A percentile compares a stretch with the other conserved stretches of the same genome.
These are phyloP conservation scores for Hyppa rectilinea DNA, from an alignment of 2,888 invertebrate species.

Conservation along the genomic window DNA sequence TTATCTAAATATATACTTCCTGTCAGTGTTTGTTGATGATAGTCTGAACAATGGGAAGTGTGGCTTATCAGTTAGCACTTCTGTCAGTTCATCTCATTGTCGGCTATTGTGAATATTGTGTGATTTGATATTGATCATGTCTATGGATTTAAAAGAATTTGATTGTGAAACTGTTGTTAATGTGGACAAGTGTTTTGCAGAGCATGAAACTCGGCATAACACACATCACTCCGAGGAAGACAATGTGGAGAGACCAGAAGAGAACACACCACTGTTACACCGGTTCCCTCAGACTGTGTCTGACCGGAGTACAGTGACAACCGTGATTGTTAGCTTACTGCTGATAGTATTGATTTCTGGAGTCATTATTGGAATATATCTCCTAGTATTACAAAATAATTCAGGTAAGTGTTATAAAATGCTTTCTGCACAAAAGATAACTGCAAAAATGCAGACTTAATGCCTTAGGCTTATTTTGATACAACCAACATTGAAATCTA, in stretches of 20 bases:
- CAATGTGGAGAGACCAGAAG: constrained; percentile 55
- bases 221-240: constrained; percentile 69
- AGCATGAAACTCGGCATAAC: constrained; percentile 81
- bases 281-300: constrained; percentile 68
- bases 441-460: too few relatives aligned
- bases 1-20: constrained; percentile 56
- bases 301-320: constrained; percentile 67
- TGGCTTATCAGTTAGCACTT: constrained; percentile 47
- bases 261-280: constrained; percentile 78
- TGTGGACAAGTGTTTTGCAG: constrained; percentile 67
- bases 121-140: constrained; percentile 9
- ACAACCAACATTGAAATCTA: not conserved
- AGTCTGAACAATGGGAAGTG: constrained; percentile 48
- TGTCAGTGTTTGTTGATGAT: constrained; percentile 56
- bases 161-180: constrained; percentile 28
- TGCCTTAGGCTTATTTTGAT: not conserved
- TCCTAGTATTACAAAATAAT: constrained; percentile 79
- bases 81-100: constrained; percentile 48
- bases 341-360: constrained; percentile 78
- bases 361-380: constrained; percentile 81
- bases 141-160: constrained; percentile 50
- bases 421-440: too few relatives aligned
- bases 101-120: constrained; percentile 26
- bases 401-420: constrained; percentile 76
- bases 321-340: constrained; percentile 73